Evolutionary conservation across 2,888 invertebrate genomes (phyloP).

Genomic region (Phlogophora meticulosa): DNA sequence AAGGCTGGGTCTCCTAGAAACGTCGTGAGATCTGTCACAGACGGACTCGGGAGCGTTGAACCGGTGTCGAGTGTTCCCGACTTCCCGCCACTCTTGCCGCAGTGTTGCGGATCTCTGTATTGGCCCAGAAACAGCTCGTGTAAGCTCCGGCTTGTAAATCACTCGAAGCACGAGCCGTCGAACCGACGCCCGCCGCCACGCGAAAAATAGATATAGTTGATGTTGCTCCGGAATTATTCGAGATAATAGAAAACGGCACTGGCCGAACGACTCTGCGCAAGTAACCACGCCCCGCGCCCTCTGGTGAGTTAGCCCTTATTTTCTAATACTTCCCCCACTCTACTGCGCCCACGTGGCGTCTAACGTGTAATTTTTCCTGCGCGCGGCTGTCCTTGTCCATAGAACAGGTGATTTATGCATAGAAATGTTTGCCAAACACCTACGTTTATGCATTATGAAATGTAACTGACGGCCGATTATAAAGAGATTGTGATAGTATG

Average conservation of each 20-base stretch:
- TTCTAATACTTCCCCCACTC: slow-evolving; percentile 65
- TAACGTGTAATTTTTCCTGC: slow-evolving; percentile 64
- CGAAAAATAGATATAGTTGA: slow-evolving; percentile 89
- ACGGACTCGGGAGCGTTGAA: slow-evolving; percentile 79
- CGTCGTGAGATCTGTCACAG: slow-evolving; percentile 42
- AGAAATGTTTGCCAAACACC: slow-evolving; percentile 80
- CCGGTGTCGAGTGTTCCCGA: slow-evolving; percentile 68
- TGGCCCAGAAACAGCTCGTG: slow-evolving; percentile 87
- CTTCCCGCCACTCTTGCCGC: slow-evolving; percentile 64
- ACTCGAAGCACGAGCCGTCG: slow-evolving; percentile 82
- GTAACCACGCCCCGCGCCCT: slow-evolving; percentile 81
- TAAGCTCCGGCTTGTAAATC: slow-evolving; percentile 83
- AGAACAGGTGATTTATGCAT: slow-evolving; percentile 78
- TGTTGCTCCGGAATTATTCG: slow-evolving; percentile 85
- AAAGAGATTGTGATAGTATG: slow-evolving; percentile 55
- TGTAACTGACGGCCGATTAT: slow-evolving; percentile 52
- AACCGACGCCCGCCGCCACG: slow-evolving; percentile 82
- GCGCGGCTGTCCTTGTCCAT: slow-evolving; percentile 73
- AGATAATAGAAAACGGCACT: slow-evolving; percentile 84
- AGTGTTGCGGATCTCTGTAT: slow-evolving; percentile 78
- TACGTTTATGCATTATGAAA: slow-evolving; percentile 71
- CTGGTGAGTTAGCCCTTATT: slow-evolving; percentile 83
- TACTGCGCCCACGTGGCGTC: slow-evolving; percentile 69
- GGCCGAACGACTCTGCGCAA: slow-evolving; percentile 77
- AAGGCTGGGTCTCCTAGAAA: slow-evolving; percentile 51